Conservation (phyloP, 2,113 vertebrate genomes). For the Malurus cyaneus region DNA sequence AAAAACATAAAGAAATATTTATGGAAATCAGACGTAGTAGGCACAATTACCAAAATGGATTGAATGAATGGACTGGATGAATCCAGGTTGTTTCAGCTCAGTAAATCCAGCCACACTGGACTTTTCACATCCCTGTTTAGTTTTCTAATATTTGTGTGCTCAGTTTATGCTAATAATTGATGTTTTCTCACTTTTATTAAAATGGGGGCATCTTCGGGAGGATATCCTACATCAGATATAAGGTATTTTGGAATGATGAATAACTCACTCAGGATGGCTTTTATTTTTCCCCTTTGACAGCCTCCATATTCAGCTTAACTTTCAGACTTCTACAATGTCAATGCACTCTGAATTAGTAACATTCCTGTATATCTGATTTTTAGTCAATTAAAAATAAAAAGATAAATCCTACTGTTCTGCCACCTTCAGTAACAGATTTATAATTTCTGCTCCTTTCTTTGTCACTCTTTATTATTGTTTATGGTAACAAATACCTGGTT, state of each 20-base stretch:
- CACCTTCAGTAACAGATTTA: background rate
- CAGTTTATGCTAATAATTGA: background rate
- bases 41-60: background rate
- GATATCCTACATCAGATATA: background rate
- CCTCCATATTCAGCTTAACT: background rate
- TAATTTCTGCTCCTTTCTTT: background rate
- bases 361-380: background rate
- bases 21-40: background rate
- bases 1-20: background rate
- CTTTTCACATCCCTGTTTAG: background rate
- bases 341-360: background rate
- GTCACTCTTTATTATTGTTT: background rate
- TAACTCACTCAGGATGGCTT: background rate
- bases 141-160: background rate
- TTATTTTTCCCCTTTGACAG: background rate
- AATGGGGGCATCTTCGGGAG: background rate
- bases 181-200: background rate
- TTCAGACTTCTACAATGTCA: background rate
- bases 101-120: background rate
- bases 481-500: background rate
- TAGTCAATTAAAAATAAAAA: background rate
- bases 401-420: background rate
- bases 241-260: background rate
- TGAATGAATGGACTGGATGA: background rate
- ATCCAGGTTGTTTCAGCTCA: background rate